Evolutionary conservation across 2,113 vertebrate species (phyloP).

Genomic region (Ctenomys sociabilis): DNA sequence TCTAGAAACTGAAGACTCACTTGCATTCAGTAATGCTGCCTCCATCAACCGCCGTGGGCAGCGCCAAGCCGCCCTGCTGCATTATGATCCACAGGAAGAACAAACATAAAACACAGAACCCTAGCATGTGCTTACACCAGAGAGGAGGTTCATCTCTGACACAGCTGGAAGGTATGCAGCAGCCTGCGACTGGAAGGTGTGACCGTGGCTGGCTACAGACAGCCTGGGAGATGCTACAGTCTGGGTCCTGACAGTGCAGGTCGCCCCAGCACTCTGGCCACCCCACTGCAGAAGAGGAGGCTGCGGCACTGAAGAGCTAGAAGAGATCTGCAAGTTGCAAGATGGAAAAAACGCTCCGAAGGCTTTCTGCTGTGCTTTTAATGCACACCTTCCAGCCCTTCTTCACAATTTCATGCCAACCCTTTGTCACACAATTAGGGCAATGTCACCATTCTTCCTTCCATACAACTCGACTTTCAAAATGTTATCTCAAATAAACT

Average conservation of each 20-base stretch:
- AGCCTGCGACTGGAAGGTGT: not conserved
- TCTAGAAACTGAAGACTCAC: conserved; percentile 12
- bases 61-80: not conserved
- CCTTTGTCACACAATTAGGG: not conserved
- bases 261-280: not conserved
- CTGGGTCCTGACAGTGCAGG: not conserved
- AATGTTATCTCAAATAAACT: conserved; percentile 24
- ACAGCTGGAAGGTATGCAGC: not conserved
- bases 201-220: not conserved
- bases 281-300: not conserved
- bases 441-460: not conserved
- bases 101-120: not conserved
- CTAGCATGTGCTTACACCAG: not conserved
- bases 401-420: not conserved
- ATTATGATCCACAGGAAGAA: conserved; percentile 26
- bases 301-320: not conserved
- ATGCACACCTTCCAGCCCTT: not conserved
- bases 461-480: not conserved
- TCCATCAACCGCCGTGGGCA: not conserved
- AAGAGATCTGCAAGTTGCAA: not conserved
- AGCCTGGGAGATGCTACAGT: not conserved
- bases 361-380: not conserved
- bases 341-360: not conserved
- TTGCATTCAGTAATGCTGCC: conserved; percentile 19
- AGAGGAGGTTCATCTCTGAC: not conserved